Conservation (phyloP, 2,797 vertebrate genomes). For the Merluccius polli region DNA sequence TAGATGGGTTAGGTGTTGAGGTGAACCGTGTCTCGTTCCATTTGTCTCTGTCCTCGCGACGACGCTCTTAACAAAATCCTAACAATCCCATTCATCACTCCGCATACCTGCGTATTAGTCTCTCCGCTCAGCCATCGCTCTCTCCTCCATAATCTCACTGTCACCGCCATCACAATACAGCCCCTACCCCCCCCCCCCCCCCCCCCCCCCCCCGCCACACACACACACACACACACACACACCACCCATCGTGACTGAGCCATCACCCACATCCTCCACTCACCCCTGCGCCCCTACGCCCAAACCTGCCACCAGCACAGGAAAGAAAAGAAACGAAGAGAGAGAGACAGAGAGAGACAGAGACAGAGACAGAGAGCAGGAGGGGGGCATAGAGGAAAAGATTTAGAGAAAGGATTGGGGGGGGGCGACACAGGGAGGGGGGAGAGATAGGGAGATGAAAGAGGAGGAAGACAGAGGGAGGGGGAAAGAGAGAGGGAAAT, state of each 20-base stretch:
- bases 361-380: neutral
- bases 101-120: conserved; percentile 15
- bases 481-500: neutral
- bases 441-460: neutral
- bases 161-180: conserved; percentile 21
- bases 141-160: conserved; percentile 12
- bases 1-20: neutral
- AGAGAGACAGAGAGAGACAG: neutral
- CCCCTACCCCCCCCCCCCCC: no score
- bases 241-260: conserved; percentile 16
- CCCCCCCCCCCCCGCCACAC: no score
- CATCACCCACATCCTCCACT: conserved; percentile 3
- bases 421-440: neutral
- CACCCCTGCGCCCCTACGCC: neutral
- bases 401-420: no score
- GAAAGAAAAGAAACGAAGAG: neutral
- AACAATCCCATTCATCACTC: conserved; percentile 37
- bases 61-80: neutral
- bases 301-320: neutral
- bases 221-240: no score
- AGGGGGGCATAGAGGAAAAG: no score
- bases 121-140: conserved; percentile 19
- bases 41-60: neutral
- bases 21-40: neutral
- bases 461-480: neutral